A percentile compares a stretch with the other conserved stretches of the same genome.
phyloP scores from a whole-genome alignment of 1,140 invertebrate genomes.

The Cardiocondyla obscurior region DNA sequence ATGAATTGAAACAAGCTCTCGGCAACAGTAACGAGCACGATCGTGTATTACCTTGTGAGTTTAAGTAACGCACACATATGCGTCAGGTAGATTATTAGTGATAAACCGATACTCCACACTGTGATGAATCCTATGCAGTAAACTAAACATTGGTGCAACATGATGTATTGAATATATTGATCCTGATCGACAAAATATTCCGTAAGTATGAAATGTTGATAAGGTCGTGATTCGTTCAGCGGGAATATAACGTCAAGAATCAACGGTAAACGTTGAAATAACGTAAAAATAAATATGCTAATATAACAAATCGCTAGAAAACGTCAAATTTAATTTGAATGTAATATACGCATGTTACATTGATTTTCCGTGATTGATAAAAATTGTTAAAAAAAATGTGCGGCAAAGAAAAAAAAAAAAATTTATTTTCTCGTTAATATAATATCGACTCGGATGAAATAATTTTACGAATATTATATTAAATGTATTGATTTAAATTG shows the following conservation, averaged over 20 bases:
- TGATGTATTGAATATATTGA: slow-evolving; percentile 31
- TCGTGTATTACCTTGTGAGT: slow-evolving; percentile 13
- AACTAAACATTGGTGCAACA: slow-evolving; percentile 4
- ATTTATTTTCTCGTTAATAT: too few relatives aligned
- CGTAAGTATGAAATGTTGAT: background rate
- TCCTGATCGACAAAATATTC: slow-evolving; percentile 32
- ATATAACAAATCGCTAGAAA: background rate
- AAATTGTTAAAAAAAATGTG: too few relatives aligned
- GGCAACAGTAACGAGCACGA: background rate
- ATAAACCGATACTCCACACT: background rate
- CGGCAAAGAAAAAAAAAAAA: too few relatives aligned
- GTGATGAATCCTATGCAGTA: background rate
- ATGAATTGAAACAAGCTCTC: background rate
- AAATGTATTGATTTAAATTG: background rate
- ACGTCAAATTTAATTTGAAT: slow-evolving; percentile 2
- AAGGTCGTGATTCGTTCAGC: slow-evolving; percentile 27
- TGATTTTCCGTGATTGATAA: too few relatives aligned
- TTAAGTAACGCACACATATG: slow-evolving; percentile 31
- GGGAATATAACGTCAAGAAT: slow-evolving; percentile 23
- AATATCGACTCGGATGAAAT: too few relatives aligned
- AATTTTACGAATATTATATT: background rate
- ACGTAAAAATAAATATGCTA: background rate
- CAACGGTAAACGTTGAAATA: background rate
- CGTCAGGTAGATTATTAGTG: background rate
- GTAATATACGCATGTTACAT: background rate